phyloP scores from a whole-genome alignment of 2,888 invertebrate species.

The Agrilus cyanescens region DNA sequence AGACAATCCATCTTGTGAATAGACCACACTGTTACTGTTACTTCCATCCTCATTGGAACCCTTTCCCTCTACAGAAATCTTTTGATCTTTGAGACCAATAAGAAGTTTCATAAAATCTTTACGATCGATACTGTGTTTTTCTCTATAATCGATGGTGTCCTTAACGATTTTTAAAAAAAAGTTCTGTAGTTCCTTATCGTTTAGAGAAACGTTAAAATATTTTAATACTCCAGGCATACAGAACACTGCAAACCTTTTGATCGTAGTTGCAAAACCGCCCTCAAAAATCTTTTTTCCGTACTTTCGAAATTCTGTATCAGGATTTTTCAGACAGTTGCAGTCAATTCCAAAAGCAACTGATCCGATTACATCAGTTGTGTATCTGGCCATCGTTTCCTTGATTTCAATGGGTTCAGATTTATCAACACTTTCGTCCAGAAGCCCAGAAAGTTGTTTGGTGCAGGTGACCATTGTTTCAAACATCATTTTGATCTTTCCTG shows the following conservation, averaged over 20 bases:
- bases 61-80: slow-evolving; percentile 13
- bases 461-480: slow-evolving; percentile 45
- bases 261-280: slow-evolving; percentile 36
- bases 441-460: slow-evolving; percentile 36
- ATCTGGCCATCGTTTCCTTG: slow-evolving; percentile 34
- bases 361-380: slow-evolving; percentile 41
- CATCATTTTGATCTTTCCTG: slow-evolving; percentile 51
- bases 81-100: slow-evolving; percentile 19
- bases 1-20: slow-evolving; percentile 26
- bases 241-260: slow-evolving; percentile 29
- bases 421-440: slow-evolving; percentile 24
- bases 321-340: slow-evolving; percentile 39
- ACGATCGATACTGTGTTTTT: slow-evolving; percentile 16
- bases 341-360: slow-evolving; percentile 45
- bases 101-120: slow-evolving; percentile 32
- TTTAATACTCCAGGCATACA: slow-evolving; percentile 15
- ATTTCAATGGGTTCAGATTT: slow-evolving; percentile 29
- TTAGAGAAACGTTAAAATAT: neutral
- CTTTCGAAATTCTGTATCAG: slow-evolving; percentile 35
- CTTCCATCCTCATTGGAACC: slow-evolving; percentile 25
- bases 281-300: slow-evolving; percentile 10
- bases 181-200: slow-evolving; percentile 10
- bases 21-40: neutral
- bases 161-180: slow-evolving; percentile 20
- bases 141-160: slow-evolving; percentile 17